These are phyloP conservation scores for Podarcis siculus DNA, from an alignment of 2,797 vertebrate species.

Conservation along the genomic window DNA sequence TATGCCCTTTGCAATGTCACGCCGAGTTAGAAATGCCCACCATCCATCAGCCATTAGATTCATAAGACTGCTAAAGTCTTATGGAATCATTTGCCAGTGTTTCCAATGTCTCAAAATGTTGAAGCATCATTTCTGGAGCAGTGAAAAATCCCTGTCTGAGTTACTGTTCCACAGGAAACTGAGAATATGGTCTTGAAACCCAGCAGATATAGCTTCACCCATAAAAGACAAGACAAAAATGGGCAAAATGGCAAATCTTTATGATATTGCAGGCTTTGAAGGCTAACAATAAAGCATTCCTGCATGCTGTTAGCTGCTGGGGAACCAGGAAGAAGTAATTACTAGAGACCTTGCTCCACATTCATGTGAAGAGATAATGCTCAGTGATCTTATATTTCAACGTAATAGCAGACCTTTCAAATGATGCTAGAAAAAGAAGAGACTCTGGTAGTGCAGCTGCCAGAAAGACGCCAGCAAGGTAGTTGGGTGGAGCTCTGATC, in stretches of 20 bases:
- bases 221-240: background rate
- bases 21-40: background rate
- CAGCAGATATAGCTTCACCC: background rate
- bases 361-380: background rate
- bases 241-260: too few relatives aligned
- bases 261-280: background rate
- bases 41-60: background rate
- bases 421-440: background rate
- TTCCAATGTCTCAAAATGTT: background rate
- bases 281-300: background rate
- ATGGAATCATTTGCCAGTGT: background rate
- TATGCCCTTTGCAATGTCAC: background rate
- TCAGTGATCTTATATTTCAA: background rate
- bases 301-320: background rate
- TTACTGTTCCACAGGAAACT: background rate
- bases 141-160: background rate
- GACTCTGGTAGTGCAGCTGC: background rate
- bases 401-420: background rate
- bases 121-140: background rate
- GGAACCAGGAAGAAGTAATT: background rate
- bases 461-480: background rate
- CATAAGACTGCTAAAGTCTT: background rate
- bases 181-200: background rate
- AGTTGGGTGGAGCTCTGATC: too few relatives aligned
- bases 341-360: background rate